A percentile compares a stretch with the other conserved stretches of the same genome.
These are phyloP conservation scores for Numenius arquata DNA, from an alignment of 2,113 vertebrate genomes.

Conservation along the genomic window DNA sequence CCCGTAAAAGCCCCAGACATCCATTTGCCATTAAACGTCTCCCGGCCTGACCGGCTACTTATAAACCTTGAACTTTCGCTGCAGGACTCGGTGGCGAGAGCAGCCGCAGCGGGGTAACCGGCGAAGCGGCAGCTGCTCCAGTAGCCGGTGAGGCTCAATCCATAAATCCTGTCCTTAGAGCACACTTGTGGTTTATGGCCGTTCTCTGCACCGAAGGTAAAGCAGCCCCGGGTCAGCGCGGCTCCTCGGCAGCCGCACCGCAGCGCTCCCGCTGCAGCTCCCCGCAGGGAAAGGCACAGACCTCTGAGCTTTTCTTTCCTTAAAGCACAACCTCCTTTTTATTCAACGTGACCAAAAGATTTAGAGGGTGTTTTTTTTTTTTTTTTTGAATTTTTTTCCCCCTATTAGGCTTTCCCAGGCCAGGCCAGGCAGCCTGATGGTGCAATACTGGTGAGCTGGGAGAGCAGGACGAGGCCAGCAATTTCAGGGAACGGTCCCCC, in stretches of 20 bases:
- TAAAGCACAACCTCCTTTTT: not conserved
- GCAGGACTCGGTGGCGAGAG: not conserved
- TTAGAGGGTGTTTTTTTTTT: not conserved
- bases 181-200: conserved; percentile 19
- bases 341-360: not conserved
- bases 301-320: not conserved
- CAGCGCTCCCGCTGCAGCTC: not conserved
- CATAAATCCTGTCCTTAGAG: conserved; percentile 59
- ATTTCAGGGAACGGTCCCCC: not conserved
- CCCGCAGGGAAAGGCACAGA: not conserved
- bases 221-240: not conserved
- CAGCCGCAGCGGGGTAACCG: not conserved
- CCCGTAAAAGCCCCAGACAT: conserved; percentile 1
- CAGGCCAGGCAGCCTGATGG: fast-evolving
- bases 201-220: not conserved
- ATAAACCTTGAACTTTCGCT: conserved; percentile 65
- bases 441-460: not conserved
- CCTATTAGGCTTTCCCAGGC: not conserved
- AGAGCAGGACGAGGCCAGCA: not conserved
- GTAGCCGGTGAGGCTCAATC: conserved; percentile 42
- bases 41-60: not conserved
- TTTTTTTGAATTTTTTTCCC: no score
- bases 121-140: not conserved
- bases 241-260: conserved; percentile 6
- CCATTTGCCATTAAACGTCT: conserved; percentile 23